These are phyloP conservation scores for Syrmaticus mikado DNA, from an alignment of 2,113 vertebrate genomes.

Conservation along the genomic window DNA sequence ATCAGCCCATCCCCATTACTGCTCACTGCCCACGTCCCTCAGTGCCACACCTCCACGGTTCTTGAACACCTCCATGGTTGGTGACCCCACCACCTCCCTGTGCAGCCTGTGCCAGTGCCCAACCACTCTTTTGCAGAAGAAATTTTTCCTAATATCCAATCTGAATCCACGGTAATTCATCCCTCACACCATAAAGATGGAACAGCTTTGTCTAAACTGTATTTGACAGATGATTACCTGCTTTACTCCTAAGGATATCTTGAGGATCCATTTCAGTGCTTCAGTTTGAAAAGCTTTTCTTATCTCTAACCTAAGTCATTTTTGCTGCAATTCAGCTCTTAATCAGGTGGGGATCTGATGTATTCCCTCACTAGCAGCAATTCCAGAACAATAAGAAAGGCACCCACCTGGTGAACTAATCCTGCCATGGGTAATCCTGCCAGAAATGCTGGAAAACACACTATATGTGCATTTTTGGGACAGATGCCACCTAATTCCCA, in stretches of 20 bases:
- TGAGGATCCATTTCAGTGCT: slow-evolving; percentile 3
- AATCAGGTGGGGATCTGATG: slow-evolving; percentile 46
- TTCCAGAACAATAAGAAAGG: slow-evolving; percentile 63
- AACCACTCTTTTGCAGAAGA: no score
- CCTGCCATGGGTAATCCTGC: slow-evolving; percentile 12
- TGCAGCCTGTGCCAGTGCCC: no score
- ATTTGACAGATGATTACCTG: not conserved
- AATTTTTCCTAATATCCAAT: no score
- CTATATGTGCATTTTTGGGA: slow-evolving; percentile 37
- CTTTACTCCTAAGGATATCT: not conserved
- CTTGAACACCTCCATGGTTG: no score
- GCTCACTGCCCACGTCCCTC: no score
- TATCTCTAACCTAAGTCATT: slow-evolving; percentile 17
- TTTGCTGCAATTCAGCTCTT: slow-evolving; percentile 10
- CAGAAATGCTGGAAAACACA: slow-evolving; percentile 53
- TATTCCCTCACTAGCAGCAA: slow-evolving; percentile 24
- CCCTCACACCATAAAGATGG: not conserved
- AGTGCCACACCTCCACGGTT: no score
- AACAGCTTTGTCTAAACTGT: not conserved
- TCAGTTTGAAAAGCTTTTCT: not conserved
- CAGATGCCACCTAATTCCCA: slow-evolving; percentile 39
- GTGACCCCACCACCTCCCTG: no score
- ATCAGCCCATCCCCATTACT: no score
- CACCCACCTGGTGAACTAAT: slow-evolving; percentile 53
- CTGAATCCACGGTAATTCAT: not conserved